A percentile compares a stretch with the other conserved stretches of the same genome.
Evolutionary conservation across 2,113 vertebrate genomes (phyloP).

Genomic region (Pyxicephalus adspersus): DNA sequence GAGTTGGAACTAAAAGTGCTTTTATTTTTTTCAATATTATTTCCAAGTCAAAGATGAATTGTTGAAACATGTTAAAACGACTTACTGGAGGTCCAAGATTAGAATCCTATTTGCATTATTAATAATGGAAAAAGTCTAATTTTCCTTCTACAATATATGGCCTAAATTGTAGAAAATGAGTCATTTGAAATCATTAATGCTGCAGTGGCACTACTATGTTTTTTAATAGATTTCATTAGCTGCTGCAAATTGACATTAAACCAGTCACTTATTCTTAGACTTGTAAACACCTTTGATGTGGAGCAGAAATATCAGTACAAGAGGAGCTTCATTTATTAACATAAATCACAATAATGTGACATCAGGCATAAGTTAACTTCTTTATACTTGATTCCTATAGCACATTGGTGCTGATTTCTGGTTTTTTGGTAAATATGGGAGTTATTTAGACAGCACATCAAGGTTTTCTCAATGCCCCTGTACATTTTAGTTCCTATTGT

Average conservation of each 20-base stretch:
- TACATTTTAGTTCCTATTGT: too few relatives aligned
- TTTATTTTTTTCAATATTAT: constrained; percentile 38
- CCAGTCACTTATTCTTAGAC: too few relatives aligned
- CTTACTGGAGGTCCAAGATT: constrained; percentile 40
- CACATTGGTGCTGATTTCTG: too few relatives aligned
- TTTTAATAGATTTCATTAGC: constrained; percentile 32
- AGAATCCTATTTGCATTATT: constrained; percentile 52
- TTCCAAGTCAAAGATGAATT: constrained; percentile 38
- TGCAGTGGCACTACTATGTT: constrained; percentile 1
- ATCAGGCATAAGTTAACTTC: too few relatives aligned
- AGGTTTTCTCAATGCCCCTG: too few relatives aligned
- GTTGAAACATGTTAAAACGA: constrained; percentile 38
- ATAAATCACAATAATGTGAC: too few relatives aligned
- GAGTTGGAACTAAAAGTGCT: constrained; percentile 32
- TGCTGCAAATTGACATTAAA: constrained; percentile 2
- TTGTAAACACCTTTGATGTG: too few relatives aligned
- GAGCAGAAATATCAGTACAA: too few relatives aligned
- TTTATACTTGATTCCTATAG: too few relatives aligned
- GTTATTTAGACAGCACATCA: too few relatives aligned
- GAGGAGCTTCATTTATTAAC: too few relatives aligned
- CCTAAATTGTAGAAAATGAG: constrained; percentile 8
- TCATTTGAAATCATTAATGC: constrained; percentile 34
- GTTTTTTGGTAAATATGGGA: too few relatives aligned
- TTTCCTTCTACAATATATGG: constrained; percentile 27
- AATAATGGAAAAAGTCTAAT: constrained; percentile 53